phyloP scores from a whole-genome alignment of 2,113 vertebrate genomes.

The Baryphthengus martii region DNA sequence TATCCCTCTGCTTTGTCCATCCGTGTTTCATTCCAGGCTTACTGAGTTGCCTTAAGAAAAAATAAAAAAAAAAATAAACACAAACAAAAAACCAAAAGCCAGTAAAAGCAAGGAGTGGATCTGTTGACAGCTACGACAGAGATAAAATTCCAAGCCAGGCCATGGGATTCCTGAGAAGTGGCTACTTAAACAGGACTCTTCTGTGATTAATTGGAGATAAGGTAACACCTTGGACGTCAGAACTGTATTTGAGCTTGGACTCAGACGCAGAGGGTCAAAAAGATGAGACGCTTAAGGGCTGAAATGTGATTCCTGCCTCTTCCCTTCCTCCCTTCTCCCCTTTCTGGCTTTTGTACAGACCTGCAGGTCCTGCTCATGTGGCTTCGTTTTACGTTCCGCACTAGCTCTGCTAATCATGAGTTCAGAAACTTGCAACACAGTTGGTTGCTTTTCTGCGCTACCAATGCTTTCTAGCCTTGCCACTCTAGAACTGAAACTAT shows the following conservation, averaged over 20 bases:
- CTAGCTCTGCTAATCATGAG: not conserved
- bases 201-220: constrained; percentile 52
- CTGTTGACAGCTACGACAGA: constrained; percentile 55
- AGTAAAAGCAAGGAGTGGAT: constrained; percentile 20
- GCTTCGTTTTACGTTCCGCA: not conserved
- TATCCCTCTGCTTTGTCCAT: not conserved
- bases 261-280: not conserved
- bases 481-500: not conserved
- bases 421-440: not conserved
- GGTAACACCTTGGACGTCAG: constrained; percentile 56
- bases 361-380: not conserved
- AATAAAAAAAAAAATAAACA: too few species aligned
- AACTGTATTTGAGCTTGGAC: constrained; percentile 29
- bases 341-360: not conserved
- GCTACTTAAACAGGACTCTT: constrained; percentile 32
- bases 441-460: not conserved
- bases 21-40: not conserved
- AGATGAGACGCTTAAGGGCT: constrained; percentile 28
- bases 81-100: too few species aligned
- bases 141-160: constrained; percentile 51
- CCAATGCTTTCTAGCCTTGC: not conserved
- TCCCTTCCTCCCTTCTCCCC: not conserved
- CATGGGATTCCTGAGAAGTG: constrained; percentile 40
- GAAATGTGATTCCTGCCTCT: not conserved
- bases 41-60: not conserved